These are phyloP conservation scores for Leucopsar rothschildi DNA, from an alignment of 2,113 vertebrate species.

Conservation along the genomic window DNA sequence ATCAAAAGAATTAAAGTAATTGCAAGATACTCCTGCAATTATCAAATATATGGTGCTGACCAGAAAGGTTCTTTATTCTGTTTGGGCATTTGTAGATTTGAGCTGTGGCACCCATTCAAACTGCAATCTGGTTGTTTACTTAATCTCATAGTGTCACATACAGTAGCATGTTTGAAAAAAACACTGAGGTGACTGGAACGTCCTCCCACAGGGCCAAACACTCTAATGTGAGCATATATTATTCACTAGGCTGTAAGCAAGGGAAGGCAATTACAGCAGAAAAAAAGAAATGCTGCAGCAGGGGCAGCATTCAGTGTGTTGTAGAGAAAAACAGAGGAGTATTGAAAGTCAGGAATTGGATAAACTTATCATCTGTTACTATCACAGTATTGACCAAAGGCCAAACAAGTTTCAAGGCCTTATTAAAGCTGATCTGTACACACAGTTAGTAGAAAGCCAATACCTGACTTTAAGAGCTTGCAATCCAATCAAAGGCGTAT, in stretches of 20 bases:
- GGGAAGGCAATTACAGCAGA: slow-evolving; percentile 55
- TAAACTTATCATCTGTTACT: slow-evolving; percentile 2
- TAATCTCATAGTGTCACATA: slow-evolving; percentile 61
- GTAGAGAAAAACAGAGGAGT: not conserved
- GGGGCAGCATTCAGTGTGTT: not conserved
- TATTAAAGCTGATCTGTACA: slow-evolving; percentile 28
- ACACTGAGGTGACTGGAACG: slow-evolving; percentile 51
- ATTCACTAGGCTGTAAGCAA: slow-evolving; percentile 61
- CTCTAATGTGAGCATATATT: slow-evolving; percentile 64
- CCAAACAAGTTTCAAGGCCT: slow-evolving; percentile 9
- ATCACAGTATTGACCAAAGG: slow-evolving; percentile 11
- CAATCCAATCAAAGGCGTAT: slow-evolving; percentile 44
- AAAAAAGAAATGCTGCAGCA: not conserved
- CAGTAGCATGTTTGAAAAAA: slow-evolving; percentile 16
- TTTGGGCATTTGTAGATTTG: not conserved
- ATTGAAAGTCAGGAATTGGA: not conserved
- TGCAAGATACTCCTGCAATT: not conserved
- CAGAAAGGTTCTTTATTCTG: slow-evolving; percentile 3
- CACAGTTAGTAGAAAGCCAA: slow-evolving; percentile 19
- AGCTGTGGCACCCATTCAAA: not conserved
- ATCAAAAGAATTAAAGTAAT: not conserved
- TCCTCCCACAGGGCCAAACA: slow-evolving; percentile 59
- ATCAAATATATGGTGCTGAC: not conserved
- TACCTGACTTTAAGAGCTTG: slow-evolving; percentile 27
- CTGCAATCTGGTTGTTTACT: slow-evolving; percentile 44